These are phyloP conservation scores for Fregetta grallaria DNA, from an alignment of 2,113 vertebrate genomes.

Conservation along the genomic window DNA sequence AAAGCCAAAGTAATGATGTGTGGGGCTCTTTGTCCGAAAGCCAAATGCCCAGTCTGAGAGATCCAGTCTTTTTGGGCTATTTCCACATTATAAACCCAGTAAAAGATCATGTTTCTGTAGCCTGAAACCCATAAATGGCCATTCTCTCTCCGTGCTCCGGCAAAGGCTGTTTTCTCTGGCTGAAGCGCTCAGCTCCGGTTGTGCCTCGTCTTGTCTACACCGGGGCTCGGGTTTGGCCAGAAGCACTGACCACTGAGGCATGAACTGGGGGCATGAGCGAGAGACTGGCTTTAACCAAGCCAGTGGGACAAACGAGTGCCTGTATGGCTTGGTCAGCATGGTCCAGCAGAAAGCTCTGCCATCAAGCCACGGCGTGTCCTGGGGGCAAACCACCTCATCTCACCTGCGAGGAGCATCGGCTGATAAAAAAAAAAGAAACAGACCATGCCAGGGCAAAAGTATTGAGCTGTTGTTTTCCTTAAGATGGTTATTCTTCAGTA, in stretches of 20 bases:
- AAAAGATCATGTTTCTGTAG: neutral
- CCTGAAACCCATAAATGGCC: neutral
- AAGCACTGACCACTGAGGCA: neutral
- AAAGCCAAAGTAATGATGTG: neutral
- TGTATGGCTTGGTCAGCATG: neutral
- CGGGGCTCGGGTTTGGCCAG: neutral
- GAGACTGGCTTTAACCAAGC: neutral
- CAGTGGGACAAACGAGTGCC: neutral
- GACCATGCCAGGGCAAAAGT: neutral
- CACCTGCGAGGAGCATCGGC: neutral
- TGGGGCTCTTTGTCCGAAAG: neutral
- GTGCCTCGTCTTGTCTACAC: neutral
- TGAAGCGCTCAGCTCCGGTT: neutral
- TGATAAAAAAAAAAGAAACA: neutral
- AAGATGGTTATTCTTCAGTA: neutral
- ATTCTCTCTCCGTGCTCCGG: neutral
- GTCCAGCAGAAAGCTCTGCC: neutral
- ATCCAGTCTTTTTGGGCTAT: neutral
- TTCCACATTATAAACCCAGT: neutral
- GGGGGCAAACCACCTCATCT: neutral
- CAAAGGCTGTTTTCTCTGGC: conserved; percentile 22
- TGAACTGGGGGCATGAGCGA: neutral
- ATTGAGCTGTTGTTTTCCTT: neutral
- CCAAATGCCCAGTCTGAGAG: neutral
- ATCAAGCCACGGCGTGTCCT: rapidly evolving